Evolutionary conservation across 2,797 vertebrate species (phyloP).

Genomic region (Propithecus perrieri): DNA sequence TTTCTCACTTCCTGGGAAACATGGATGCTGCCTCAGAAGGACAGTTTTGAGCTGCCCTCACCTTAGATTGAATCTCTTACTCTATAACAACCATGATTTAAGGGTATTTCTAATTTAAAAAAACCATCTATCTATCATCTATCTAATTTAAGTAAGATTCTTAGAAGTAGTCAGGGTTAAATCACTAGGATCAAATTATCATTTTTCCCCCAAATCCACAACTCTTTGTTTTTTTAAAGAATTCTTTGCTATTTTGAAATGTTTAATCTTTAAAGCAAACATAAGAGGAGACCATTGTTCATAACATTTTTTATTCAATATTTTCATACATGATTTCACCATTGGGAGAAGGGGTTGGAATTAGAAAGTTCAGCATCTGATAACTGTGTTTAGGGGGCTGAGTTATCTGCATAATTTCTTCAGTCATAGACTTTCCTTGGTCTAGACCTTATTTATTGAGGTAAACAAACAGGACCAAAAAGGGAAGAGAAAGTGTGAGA

Average conservation of each 20-base stretch:
- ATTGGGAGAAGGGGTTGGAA: neutral
- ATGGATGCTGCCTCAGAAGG: neutral
- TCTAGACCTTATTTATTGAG: neutral
- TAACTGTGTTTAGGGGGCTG: neutral
- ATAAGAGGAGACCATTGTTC: neutral
- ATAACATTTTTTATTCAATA: neutral
- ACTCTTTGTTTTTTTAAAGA: neutral
- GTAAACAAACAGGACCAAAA: neutral
- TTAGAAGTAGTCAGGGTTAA: neutral
- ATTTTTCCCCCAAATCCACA: neutral
- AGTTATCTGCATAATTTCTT: neutral
- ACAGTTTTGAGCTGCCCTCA: neutral
- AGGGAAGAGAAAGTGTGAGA: neutral
- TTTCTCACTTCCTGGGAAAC: slow-evolving; percentile 15
- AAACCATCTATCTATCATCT: neutral
- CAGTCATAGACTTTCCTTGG: neutral
- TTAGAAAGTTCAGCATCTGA: neutral
- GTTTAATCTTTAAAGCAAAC: slow-evolving; percentile 7
- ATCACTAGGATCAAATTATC: neutral
- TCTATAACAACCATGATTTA: neutral
- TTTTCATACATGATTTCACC: neutral
- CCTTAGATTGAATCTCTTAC: neutral
- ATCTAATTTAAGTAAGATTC: neutral
- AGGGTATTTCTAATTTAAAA: neutral
- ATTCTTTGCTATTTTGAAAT: neutral